Evolutionary conservation across 1,140 invertebrate species (phyloP).

Genomic region (Muscidifurax raptorellus): DNA sequence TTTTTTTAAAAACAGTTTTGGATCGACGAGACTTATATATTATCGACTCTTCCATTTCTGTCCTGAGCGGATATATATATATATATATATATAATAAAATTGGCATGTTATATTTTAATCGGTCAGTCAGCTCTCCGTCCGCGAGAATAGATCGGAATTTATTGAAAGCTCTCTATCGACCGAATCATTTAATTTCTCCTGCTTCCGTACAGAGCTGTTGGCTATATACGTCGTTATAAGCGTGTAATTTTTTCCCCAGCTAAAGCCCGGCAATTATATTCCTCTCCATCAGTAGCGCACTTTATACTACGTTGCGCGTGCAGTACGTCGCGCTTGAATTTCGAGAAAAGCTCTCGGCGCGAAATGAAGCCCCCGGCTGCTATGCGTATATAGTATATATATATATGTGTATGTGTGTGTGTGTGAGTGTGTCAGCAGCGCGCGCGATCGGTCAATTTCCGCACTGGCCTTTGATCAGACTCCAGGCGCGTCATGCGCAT

Average conservation of each 20-base stretch:
- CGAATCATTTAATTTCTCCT: neutral
- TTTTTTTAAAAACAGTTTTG: constrained; percentile 14
- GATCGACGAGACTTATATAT: neutral
- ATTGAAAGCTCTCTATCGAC: constrained; percentile 16
- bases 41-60: neutral
- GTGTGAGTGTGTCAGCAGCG: too few species aligned
- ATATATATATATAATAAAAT: too few species aligned
- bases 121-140: too few species aligned
- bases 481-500: neutral
- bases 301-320: too few species aligned
- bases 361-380: neutral
- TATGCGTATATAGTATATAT: neutral
- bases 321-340: neutral
- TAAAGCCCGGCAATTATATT: constrained; percentile 57
- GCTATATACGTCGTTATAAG: constrained; percentile 47
- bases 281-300: neutral
- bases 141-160: neutral
- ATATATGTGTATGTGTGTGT: too few species aligned
- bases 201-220: neutral
- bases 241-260: constrained; percentile 59
- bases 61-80: too few species aligned
- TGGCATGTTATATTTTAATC: too few species aligned
- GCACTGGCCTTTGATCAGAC: neutral
- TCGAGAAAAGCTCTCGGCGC: neutral
- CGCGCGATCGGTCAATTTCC: neutral